These are phyloP conservation scores for Mystacornis crossleyi DNA, from an alignment of 2,113 vertebrate species.

Conservation along the genomic window DNA sequence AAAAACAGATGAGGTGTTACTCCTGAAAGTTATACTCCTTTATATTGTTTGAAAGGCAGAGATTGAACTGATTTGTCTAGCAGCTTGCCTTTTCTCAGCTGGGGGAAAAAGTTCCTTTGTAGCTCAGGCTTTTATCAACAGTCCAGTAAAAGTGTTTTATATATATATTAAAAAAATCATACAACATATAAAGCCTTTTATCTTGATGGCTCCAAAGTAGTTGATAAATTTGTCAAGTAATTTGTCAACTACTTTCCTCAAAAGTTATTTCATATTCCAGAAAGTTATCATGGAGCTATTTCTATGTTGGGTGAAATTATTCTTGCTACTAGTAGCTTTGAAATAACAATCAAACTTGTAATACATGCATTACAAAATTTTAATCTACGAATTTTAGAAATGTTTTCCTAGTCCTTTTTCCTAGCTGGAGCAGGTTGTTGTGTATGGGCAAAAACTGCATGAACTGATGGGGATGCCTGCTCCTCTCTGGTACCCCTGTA, in stretches of 20 bases:
- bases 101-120: constrained; percentile 12
- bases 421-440: background rate
- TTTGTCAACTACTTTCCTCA: constrained; percentile 10
- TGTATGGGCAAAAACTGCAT: background rate
- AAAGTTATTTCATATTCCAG: background rate
- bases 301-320: background rate
- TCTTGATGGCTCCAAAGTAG: background rate
- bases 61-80: constrained; percentile 61
- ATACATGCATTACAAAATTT: background rate
- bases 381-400: background rate
- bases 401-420: background rate
- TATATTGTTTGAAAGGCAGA: constrained; percentile 68
- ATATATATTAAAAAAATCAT: background rate
- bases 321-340: background rate
- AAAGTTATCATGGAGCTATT: background rate
- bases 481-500: background rate
- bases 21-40: constrained; percentile 65
- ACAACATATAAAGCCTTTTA: constrained; percentile 19
- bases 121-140: constrained; percentile 42
- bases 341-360: background rate
- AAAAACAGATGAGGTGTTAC: constrained; percentile 62
- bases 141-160: constrained; percentile 3
- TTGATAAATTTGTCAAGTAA: constrained; percentile 30
- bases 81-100: constrained; percentile 33
- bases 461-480: background rate